phyloP scores from a whole-genome alignment of 1,140 invertebrate species.

The Antheraea pernyi region DNA sequence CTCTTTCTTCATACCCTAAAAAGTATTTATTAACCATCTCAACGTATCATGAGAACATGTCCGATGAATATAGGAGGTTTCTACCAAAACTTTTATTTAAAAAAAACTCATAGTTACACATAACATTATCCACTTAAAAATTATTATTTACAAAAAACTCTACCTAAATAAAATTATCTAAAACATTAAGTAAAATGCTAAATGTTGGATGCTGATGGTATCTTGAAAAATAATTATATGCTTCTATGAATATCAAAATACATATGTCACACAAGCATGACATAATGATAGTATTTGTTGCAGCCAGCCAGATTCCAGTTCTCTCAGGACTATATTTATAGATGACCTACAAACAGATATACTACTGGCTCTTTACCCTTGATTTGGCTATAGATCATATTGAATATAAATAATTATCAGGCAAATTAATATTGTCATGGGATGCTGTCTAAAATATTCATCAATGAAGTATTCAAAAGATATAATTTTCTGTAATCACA shows the following conservation, averaged over 20 bases:
- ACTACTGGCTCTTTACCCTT: conserved; percentile 12
- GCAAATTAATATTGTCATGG: background rate
- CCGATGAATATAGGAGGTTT: too few relatives aligned
- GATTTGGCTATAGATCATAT: conserved; percentile 16
- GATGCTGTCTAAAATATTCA: background rate
- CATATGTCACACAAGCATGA: background rate
- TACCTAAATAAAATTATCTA: too few relatives aligned
- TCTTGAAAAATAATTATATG: background rate
- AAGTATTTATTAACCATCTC: too few relatives aligned
- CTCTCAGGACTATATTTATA: conserved; percentile 26
- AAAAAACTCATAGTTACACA: too few relatives aligned
- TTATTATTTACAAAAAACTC: too few relatives aligned
- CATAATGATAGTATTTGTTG: conserved; percentile 10
- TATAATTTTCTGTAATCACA: too few relatives aligned
- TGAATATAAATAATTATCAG: background rate
- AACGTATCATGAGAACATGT: too few relatives aligned
- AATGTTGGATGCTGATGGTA: background rate
- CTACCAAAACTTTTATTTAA: too few relatives aligned
- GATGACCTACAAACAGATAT: conserved; percentile 29
- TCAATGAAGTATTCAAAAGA: too few relatives aligned
- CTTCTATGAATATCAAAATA: background rate
- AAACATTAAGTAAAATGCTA: background rate
- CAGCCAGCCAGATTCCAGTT: conserved; percentile 20
- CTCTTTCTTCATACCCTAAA: background rate
- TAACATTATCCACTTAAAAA: too few relatives aligned